phyloP scores from a whole-genome alignment of 1,140 invertebrate species.

The Musca domestica region DNA sequence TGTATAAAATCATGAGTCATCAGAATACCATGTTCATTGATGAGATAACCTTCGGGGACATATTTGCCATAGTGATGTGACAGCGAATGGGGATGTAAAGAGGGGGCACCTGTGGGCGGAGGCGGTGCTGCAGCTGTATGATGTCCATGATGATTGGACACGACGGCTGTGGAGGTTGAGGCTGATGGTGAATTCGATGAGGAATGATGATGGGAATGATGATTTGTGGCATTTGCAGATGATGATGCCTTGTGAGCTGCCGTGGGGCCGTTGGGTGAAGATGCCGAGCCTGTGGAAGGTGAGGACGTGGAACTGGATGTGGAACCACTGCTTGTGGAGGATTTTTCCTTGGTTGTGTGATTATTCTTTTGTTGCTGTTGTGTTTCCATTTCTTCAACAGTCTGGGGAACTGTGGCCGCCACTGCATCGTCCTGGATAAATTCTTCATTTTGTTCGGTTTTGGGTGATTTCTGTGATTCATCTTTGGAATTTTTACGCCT shows the following conservation, averaged over 20 bases:
- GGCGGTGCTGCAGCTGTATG: constrained; percentile 16
- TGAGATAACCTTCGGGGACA: constrained; percentile 33
- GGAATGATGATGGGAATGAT: neutral
- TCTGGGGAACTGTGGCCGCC: constrained; percentile 31
- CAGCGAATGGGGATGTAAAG: neutral
- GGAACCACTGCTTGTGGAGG: neutral
- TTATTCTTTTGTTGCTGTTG: constrained; percentile 33
- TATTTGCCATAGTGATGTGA: constrained; percentile 25
- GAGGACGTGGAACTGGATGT: neutral
- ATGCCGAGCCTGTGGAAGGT: neutral
- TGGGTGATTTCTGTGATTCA: neutral
- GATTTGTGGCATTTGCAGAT: neutral
- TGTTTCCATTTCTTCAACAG: constrained; percentile 48
- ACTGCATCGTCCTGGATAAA: neutral
- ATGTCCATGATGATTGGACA: constrained; percentile 25
- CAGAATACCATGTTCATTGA: constrained; percentile 50
- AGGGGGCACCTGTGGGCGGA: neutral
- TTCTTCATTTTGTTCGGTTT: neutral
- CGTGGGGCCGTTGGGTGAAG: neutral
- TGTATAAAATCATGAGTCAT: constrained; percentile 44
- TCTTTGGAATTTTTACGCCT: constrained; percentile 8
- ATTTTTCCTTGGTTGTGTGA: constrained; percentile 21
- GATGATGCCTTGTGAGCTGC: neutral
- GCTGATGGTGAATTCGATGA: neutral
- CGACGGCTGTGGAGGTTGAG: neutral